Evolutionary conservation across 2,113 vertebrate species (phyloP), one percentile per base, ranked within the genome.

Genomic region (Zosterops borbonicus): DNA sequence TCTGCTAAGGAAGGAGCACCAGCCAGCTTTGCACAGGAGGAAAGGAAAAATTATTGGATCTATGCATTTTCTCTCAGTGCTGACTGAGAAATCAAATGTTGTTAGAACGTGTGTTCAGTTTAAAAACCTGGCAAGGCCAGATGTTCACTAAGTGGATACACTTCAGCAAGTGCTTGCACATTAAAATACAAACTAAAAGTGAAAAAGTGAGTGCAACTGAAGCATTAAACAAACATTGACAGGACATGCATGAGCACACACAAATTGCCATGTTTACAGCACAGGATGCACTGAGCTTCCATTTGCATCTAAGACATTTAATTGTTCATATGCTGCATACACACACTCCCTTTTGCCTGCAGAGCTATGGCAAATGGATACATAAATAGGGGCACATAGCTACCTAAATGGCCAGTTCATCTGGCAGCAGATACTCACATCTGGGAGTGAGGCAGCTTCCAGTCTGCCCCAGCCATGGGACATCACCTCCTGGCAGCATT

Each of bases 211-310:
- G 94, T 70, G 76, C 90, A 95, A 88, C 68, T 91, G 94, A 79
- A 93, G 92, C 89, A 78, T 93, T 89, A 96, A 97, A 87, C 91
- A 95, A 97, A 97, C 29, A n/a, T 83, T 83, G 95, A 83, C 83
- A 96, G 92, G 95, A 89, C 82, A 95, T 79, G 94, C 83, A 47
- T 83, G 94, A 97, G 92, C 93, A 97, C 95, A 97, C 95, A 95
- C 87, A 96, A 89, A 87, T 68, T 5, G 7, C 55, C 10, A 3
- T 83, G 90, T 82, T 95, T 75, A 69, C 53, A 77, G 73, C 12
- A 1, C 59, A 27, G 69, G 91, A 85, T 5, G 24, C 50, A 12
- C 49, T 82, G 62, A 84, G 91, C 39, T 96, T 59, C 69, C 84
- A 60, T 92, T 95, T 91, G 58, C 81, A 95, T 82, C n/a, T 20